Evolutionary conservation across 2,113 vertebrate genomes (phyloP).

Genomic region (Edolisoma coerulescens): DNA sequence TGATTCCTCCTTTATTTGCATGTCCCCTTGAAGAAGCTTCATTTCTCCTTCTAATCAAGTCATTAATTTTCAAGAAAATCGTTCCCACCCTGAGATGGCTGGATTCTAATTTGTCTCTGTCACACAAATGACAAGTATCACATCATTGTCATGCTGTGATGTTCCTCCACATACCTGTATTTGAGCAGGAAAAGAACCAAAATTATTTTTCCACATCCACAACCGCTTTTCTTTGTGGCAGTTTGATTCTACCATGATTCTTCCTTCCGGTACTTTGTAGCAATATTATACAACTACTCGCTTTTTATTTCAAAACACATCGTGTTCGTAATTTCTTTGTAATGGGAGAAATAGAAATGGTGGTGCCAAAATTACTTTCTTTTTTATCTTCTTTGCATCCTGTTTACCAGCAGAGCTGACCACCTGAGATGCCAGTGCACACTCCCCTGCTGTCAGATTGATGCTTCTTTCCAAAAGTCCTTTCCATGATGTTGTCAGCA

Average conservation of each 20-base stretch:
- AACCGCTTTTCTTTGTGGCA: neutral
- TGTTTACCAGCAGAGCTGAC: neutral
- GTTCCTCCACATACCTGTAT: neutral
- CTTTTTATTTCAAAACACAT: neutral
- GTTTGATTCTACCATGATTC: neutral
- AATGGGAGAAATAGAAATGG: neutral
- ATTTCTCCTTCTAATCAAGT: conserved; percentile 66
- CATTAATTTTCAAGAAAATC: conserved; percentile 61
- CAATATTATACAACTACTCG: neutral
- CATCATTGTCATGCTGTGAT: conserved; percentile 35
- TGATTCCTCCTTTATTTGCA: conserved; percentile 66
- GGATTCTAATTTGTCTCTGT: conserved; percentile 60
- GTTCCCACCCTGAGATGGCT: conserved; percentile 10
- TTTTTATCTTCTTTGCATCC: neutral
- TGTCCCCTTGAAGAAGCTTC: conserved; percentile 46
- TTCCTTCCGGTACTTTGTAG: neutral
- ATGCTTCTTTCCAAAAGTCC: neutral
- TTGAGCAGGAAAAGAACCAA: neutral
- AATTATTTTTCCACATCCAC: neutral
- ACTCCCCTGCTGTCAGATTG: neutral
- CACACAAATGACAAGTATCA: conserved; percentile 31
- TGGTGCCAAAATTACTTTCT: neutral
- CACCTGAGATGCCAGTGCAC: neutral
- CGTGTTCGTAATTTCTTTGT: neutral
- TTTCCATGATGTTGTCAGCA: neutral